phyloP scores from a whole-genome alignment of 2,113 vertebrate species.

The Archilochus colubris region DNA sequence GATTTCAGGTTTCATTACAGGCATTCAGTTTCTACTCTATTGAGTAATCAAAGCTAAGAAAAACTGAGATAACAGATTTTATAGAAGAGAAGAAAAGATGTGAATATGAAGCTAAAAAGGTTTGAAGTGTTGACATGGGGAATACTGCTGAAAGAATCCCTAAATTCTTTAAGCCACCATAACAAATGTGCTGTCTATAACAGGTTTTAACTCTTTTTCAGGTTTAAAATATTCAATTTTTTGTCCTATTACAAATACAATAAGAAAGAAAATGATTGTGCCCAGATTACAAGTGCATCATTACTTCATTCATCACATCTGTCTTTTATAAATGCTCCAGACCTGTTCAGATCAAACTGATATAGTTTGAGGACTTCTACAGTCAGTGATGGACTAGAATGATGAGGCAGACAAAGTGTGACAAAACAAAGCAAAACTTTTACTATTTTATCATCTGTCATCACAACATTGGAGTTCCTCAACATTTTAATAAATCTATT shows the following conservation, averaged over 20 bases:
- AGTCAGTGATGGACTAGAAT: neutral
- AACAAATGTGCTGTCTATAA: neutral
- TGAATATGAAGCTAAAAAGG: neutral
- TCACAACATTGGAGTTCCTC: neutral
- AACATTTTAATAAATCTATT: neutral
- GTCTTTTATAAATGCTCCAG: neutral
- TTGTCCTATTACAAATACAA: neutral
- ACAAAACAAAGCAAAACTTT: neutral
- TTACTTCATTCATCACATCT: neutral
- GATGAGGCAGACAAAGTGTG: neutral
- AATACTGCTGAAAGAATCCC: neutral
- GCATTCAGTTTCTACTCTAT: neutral
- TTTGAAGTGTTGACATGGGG: neutral
- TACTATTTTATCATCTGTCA: neutral
- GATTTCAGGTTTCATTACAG: constrained; percentile 43
- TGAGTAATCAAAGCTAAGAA: constrained; percentile 22
- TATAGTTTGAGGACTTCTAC: neutral
- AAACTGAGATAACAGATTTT: neutral
- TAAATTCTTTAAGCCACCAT: neutral
- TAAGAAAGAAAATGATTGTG: neutral
- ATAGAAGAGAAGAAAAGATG: neutral
- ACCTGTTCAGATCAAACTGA: neutral
- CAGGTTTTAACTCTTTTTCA: neutral
- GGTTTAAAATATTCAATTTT: neutral
- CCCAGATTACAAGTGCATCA: neutral